Evolutionary conservation across 2,113 vertebrate genomes (phyloP).

Genomic region (Percina caprodes): DNA sequence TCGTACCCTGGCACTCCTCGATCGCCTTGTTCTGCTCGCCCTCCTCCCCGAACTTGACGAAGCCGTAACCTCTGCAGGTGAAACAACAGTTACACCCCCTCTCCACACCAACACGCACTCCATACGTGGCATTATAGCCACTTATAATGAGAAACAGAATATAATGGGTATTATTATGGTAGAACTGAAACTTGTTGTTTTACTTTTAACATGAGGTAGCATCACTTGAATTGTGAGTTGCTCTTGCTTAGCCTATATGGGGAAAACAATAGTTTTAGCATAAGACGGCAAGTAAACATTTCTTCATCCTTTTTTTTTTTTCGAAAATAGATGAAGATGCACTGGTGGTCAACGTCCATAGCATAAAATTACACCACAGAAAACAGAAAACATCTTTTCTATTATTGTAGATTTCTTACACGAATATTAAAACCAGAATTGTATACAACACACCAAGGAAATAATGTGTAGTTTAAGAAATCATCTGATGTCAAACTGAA

Average conservation of each 20-base stretch:
- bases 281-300: slow-evolving; percentile 78
- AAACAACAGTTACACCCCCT: slow-evolving; percentile 71
- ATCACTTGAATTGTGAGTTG: slow-evolving; percentile 90
- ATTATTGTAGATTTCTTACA: slow-evolving; percentile 35
- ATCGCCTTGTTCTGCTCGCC: slow-evolving; percentile 93
- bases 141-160: slow-evolving; percentile 80
- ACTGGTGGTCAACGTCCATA: slow-evolving; percentile 68
- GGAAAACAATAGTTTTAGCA: slow-evolving; percentile 90
- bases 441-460: background rate
- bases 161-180: slow-evolving; percentile 85
- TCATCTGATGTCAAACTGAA: background rate
- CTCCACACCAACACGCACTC: slow-evolving; percentile 28
- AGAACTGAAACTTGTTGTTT: slow-evolving; percentile 89
- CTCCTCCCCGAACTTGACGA: slow-evolving; percentile 92
- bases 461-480: background rate
- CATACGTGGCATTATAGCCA: slow-evolving; percentile 78
- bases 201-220: slow-evolving; percentile 91
- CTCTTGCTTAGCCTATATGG: slow-evolving; percentile 90
- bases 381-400: slow-evolving; percentile 34
- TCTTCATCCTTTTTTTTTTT: slow-evolving; percentile 62
- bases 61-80: slow-evolving; percentile 90
- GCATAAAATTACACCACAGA: slow-evolving; percentile 52
- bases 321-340: slow-evolving; percentile 70
- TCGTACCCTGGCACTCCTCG: slow-evolving; percentile 92
- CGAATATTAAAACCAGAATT: slow-evolving; percentile 15